Base-by-base conservation (phyloP, 2,113 vertebrate species). In the Lethenteron reissneri region DNA sequence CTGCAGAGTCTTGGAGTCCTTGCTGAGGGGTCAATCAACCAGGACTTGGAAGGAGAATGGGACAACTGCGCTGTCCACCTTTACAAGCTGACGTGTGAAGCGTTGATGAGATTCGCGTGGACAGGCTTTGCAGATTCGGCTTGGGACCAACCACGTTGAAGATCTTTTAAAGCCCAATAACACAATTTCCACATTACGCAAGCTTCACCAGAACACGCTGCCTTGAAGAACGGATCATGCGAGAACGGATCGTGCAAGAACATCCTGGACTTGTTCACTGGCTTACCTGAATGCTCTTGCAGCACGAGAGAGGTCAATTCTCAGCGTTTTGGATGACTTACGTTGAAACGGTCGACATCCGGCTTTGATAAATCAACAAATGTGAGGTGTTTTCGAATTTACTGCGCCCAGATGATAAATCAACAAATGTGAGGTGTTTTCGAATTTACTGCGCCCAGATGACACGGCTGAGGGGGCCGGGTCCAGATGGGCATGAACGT, bases 161-260 rank as follows among this genome's bases (percentile, higher is more conserved):
- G 10, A 17, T 68, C 64, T 68, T 68, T 68, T 25, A n/a, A 68
- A 68, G 64, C 25, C 25, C n/a, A 68, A 68, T 68, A 11, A 68
- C 64, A 14, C 60, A 64, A 68, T 17, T 68, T 68, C 3, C 17
- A 19, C 60, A 64, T 14, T 64, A 8, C 17, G 60, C 17, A 4
- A 64, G 60, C 60, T 64, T 64, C 60, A 64, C 60, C 60, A 64
- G 60, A 64, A 19, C 60, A 64, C 64, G n/a, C 60, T 64, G 60
- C 60, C 4, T 64, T 64, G 60, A 64, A 64, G 60, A 64, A 64
- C 60, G 7, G 21, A 64, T 64, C 60, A 4, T 64, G 8, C 60
- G 8, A 64, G 60, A 64, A 19, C 14, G 7, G 21, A 64, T 64
- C 60, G 60, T 64, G 8, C 60, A 64, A 64, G 60, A 64, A 19